Conservation (phyloP, 35 echinoderm and acorn worm genomes). For the Nesometra sesokonis region DNA sequence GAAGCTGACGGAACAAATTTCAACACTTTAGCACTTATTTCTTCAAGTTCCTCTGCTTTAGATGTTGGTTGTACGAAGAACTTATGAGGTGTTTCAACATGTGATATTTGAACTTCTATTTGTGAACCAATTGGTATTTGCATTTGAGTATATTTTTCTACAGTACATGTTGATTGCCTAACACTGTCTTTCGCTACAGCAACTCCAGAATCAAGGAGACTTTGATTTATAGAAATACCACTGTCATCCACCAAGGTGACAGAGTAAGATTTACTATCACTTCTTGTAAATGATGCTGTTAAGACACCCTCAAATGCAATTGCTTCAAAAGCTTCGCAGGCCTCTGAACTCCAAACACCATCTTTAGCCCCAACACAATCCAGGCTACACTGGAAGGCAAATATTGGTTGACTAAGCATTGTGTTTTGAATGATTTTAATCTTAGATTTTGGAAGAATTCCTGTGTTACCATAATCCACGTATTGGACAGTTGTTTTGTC, state of each 20-base stretch:
- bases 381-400: slow-evolving; percentile 28
- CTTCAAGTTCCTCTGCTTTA: slow-evolving; percentile 5
- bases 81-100: slow-evolving; percentile 3
- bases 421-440: slow-evolving; percentile 14
- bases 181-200: background rate
- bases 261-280: background rate
- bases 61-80: slow-evolving; percentile 5
- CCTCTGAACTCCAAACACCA: slow-evolving; percentile 11
- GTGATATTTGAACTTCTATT: background rate
- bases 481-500: slow-evolving; percentile 29
- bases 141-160: too few species aligned
- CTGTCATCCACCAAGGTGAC: background rate
- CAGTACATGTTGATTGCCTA: background rate
- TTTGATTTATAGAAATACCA: background rate
- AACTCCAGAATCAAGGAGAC: background rate
- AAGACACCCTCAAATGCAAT: background rate
- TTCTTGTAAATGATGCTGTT: background rate
- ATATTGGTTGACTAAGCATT: slow-evolving; percentile 11
- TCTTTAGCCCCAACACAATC: background rate
- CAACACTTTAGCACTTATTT: slow-evolving; percentile 2
- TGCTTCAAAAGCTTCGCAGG: slow-evolving; percentile 29
- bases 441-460: slow-evolving; percentile 10
- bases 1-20: background rate
- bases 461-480: slow-evolving; percentile 54
- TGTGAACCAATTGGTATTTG: too few species aligned